Evolutionary conservation across 2,888 invertebrate genomes (phyloP), one percentile per base, ranked within the genome.

Genomic region (Junonia oenone): DNA sequence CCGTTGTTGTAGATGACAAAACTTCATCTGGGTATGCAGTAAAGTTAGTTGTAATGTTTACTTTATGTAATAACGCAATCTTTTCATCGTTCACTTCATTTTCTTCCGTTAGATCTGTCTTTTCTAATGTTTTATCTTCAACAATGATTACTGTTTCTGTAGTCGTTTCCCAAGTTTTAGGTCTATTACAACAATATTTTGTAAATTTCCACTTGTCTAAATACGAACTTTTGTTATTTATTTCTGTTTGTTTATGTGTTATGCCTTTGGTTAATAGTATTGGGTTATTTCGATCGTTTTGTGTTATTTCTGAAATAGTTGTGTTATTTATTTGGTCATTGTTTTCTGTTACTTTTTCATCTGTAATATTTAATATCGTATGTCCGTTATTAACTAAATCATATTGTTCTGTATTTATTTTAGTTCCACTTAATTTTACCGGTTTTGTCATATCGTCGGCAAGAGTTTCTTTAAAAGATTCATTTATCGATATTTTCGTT

Each of bases 161-260:
- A 5, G 67, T 67, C 0, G 67, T 68, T 43, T 67, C 63, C 69
- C 68, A 71, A 51, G 63, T 68, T 37, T 54, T 53, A 29, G 71
- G 68, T 60, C 66, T 65, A 17, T 69, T 52, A 53, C 69, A 71
- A 48, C 66, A 68, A 27, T 48, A 48, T 48, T 2, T 19, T 47
- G 14, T 27, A 40, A 45, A 22, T 11, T 33, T 19, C n/a, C 37
- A 26, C 6, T 19, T 37, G 15, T 26, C 9, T 22, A 35, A 17
- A 26, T 22, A 38, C 3, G 8, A 17, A 22, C 15, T 37, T 26
- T 9, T 35, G 49, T 49, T 22, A 35, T 47, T 19, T 13, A n/a
- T 19, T 35, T 47, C 17, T n/a, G 14, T 17, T 11, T 17, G n/a
- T 19, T 6, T 33, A 22, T 19, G 11, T 9, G 33, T 31, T 13